Evolutionary conservation across 2,888 invertebrate genomes (phyloP).

Genomic region (Stenichneumon culpator): DNA sequence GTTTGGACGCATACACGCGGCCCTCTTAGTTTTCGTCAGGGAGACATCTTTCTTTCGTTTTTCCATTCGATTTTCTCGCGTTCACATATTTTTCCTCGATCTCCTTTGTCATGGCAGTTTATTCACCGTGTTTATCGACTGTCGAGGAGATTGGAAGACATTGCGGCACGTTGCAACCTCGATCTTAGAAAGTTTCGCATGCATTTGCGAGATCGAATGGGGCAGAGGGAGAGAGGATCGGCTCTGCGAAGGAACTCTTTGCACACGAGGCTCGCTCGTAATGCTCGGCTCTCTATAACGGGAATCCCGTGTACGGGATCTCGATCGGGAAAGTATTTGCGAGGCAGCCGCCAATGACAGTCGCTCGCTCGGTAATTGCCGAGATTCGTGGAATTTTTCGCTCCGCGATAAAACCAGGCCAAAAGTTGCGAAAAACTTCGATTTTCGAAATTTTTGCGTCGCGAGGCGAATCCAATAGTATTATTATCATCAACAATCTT

Average conservation of each 20-base stretch:
- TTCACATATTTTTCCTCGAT: slow-evolving; percentile 12
- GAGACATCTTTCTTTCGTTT: slow-evolving; percentile 39
- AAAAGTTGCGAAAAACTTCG: neutral
- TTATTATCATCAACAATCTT: no score
- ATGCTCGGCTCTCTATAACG: slow-evolving; percentile 45
- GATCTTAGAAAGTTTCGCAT: slow-evolving; percentile 34
- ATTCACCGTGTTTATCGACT: neutral
- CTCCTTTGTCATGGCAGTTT: slow-evolving; percentile 10
- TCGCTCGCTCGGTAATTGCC: slow-evolving; percentile 42
- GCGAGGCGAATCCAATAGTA: no score
- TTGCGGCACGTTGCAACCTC: neutral
- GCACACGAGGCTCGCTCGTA: slow-evolving; percentile 30
- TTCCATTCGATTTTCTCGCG: slow-evolving; percentile 19
- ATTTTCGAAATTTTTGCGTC: no score
- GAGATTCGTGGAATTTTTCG: slow-evolving; percentile 47
- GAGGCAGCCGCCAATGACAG: slow-evolving; percentile 2
- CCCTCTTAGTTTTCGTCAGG: slow-evolving; percentile 15
- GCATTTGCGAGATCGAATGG: neutral
- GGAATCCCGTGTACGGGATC: slow-evolving; percentile 56
- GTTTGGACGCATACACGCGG: slow-evolving; percentile 59
- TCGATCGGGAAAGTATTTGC: slow-evolving; percentile 57
- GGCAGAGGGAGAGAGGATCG: slow-evolving; percentile 14
- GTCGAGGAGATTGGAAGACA: neutral
- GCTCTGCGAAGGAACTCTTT: slow-evolving; percentile 21
- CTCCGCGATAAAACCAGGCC: neutral